A percentile compares a stretch with the other conserved stretches of the same genome.
Conservation (phyloP, 2,113 vertebrate genomes). For the Antennarius striatus region DNA sequence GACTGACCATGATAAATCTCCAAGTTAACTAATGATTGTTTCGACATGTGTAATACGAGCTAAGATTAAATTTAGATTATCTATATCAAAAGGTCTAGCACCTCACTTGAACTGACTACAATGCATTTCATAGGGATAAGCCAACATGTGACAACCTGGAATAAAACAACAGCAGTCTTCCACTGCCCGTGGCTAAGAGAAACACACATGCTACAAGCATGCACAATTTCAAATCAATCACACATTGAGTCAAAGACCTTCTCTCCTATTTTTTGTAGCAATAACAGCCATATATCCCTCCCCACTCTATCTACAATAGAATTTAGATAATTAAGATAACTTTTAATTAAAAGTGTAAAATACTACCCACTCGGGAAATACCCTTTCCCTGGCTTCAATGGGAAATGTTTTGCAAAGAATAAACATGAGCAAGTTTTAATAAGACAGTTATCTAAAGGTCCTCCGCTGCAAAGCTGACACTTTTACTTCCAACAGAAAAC, state of each 20-base stretch:
- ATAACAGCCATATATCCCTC: background rate
- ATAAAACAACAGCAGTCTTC: background rate
- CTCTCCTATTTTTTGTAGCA: slow-evolving; percentile 16
- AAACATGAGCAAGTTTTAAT: background rate
- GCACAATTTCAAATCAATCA: slow-evolving; percentile 3
- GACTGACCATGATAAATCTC: slow-evolving; percentile 50
- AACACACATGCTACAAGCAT: slow-evolving; percentile 1
- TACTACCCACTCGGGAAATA: slow-evolving; percentile 32
- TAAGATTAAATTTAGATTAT: slow-evolving; percentile 62
- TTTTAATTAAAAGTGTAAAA: slow-evolving; percentile 56
- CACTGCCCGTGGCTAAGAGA: background rate
- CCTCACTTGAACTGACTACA: slow-evolving; percentile 42
- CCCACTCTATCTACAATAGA: slow-evolving; percentile 41
- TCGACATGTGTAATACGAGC: slow-evolving; percentile 32
- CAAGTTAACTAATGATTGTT: slow-evolving; percentile 43
- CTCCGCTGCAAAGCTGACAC: background rate
- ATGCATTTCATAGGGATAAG: slow-evolving; percentile 29
- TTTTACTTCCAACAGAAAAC: background rate
- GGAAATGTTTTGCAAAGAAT: slow-evolving; percentile 7
- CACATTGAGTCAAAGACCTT: slow-evolving; percentile 2
- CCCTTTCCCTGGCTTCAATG: slow-evolving; percentile 15
- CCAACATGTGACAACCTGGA: slow-evolving; percentile 4
- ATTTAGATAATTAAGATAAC: slow-evolving; percentile 55
- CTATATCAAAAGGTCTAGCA: slow-evolving; percentile 41
- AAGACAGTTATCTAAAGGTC: too few species aligned